These are phyloP conservation scores for Catalaphyllia jardinei DNA, from an alignment of 64 coral and sea anemone species.

Conservation along the genomic window DNA sequence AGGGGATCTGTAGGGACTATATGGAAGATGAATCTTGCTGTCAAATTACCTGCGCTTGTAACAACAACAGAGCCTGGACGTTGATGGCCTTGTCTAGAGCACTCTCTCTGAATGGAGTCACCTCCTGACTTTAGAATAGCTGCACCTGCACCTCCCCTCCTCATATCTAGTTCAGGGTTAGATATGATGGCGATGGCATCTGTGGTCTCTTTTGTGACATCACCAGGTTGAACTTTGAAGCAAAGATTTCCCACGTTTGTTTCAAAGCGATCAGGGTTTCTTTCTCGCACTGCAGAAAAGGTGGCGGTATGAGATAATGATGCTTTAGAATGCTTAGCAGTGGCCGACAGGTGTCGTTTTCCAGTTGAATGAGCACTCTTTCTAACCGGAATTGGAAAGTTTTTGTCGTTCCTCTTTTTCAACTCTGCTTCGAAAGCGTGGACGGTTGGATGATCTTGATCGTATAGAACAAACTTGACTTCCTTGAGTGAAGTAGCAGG, in stretches of 20 bases:
- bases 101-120: slow-evolving; percentile 11
- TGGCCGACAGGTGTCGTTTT: not conserved
- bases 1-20: slow-evolving; percentile 11
- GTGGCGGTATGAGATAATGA: not conserved
- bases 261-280: slow-evolving; percentile 39
- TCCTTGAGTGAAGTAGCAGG: slow-evolving; percentile 17
- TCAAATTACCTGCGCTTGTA: slow-evolving; percentile 31
- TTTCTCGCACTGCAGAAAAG: slow-evolving; percentile 1
- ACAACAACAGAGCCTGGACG: slow-evolving; percentile 43
- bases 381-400: not conserved
- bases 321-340: not conserved
- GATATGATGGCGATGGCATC: slow-evolving; percentile 64
- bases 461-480: slow-evolving; percentile 51
- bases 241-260: slow-evolving; percentile 18
- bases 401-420: not conserved
- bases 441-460: slow-evolving; percentile 47
- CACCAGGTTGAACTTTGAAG: slow-evolving; percentile 51
- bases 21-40: slow-evolving; percentile 4
- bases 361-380: not conserved
- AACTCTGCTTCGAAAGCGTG: slow-evolving; percentile 70
- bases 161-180: slow-evolving; percentile 41
- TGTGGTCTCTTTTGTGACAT: slow-evolving; percentile 63
- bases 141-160: slow-evolving; percentile 33
- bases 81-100: not conserved
- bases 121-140: slow-evolving; percentile 61